Conservation (phyloP, 2,113 vertebrate genomes). For the Eublepharis macularius region DNA sequence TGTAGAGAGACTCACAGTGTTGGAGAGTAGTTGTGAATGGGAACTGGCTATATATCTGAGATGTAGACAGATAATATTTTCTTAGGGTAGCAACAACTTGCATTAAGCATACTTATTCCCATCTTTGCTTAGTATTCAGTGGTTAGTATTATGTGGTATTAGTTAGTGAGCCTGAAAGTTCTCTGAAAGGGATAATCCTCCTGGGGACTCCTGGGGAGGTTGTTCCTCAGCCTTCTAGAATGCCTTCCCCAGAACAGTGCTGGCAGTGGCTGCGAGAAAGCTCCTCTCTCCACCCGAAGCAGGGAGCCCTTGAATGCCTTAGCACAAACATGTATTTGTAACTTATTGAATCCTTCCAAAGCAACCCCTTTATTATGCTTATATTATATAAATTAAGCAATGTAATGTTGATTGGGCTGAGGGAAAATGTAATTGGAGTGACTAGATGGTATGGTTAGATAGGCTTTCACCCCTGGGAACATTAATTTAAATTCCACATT, state of each 20-base stretch:
- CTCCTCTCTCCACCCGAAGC: background rate
- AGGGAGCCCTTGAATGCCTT: background rate
- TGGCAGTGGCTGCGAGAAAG: background rate
- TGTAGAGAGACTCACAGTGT: too few relatives aligned
- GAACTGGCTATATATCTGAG: background rate
- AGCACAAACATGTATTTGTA: background rate
- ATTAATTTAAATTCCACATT: slow-evolving; percentile 38
- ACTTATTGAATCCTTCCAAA: background rate
- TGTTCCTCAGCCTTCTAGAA: background rate
- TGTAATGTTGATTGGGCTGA: slow-evolving; percentile 30
- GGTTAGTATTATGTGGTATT: background rate
- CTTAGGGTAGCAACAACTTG: background rate
- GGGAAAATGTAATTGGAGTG: slow-evolving; percentile 33
- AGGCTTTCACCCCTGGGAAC: slow-evolving; percentile 21
- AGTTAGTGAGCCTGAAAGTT: background rate
- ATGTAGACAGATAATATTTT: background rate
- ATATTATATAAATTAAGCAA: slow-evolving; percentile 36
- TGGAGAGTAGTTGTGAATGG: too few relatives aligned
- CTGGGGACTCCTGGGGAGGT: background rate
- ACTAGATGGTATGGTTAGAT: slow-evolving; percentile 33
- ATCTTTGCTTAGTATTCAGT: background rate
- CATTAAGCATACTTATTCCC: background rate
- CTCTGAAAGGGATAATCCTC: background rate
- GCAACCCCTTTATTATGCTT: slow-evolving; percentile 31
- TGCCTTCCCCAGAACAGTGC: background rate